phyloP scores from a whole-genome alignment of 2,113 vertebrate genomes.

The cat (Felis catus) region DNA sequence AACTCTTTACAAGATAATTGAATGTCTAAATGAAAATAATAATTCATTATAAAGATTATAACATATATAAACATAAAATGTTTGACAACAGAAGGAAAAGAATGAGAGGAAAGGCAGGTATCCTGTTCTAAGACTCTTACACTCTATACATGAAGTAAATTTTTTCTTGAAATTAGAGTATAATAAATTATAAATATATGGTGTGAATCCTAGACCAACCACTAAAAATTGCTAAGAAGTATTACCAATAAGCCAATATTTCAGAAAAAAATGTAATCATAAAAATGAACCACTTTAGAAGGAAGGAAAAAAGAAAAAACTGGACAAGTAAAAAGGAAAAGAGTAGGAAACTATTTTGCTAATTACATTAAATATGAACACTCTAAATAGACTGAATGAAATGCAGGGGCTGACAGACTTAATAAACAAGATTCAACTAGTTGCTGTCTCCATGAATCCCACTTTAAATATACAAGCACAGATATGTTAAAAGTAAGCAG shows the following conservation, averaged over 20 bases:
- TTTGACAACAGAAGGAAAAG: background rate
- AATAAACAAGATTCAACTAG: background rate
- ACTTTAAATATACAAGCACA: background rate
- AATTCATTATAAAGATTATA: background rate
- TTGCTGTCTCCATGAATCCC: background rate
- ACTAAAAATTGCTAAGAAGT: background rate
- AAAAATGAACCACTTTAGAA: background rate
- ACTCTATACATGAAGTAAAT: background rate
- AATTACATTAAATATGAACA: too few species aligned
- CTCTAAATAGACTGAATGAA: background rate
- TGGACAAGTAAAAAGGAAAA: background rate
- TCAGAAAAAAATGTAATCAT: background rate
- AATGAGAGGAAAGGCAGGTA: background rate
- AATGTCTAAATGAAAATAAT: background rate
- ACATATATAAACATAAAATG: background rate
- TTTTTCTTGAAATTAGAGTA: background rate
- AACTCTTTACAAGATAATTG: background rate
- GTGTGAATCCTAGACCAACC: background rate
- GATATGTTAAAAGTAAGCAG: background rate
- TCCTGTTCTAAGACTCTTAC: background rate
- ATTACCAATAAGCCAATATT: background rate
- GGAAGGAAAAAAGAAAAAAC: background rate
- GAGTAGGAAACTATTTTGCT: too few species aligned
- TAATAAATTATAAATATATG: background rate
- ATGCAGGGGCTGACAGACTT: background rate